Percentiles rank a stretch among this genome's conserved stretches.
Evolutionary conservation across 2,888 invertebrate genomes (phyloP).

Genomic region (Gnatocerus cornutus): DNA sequence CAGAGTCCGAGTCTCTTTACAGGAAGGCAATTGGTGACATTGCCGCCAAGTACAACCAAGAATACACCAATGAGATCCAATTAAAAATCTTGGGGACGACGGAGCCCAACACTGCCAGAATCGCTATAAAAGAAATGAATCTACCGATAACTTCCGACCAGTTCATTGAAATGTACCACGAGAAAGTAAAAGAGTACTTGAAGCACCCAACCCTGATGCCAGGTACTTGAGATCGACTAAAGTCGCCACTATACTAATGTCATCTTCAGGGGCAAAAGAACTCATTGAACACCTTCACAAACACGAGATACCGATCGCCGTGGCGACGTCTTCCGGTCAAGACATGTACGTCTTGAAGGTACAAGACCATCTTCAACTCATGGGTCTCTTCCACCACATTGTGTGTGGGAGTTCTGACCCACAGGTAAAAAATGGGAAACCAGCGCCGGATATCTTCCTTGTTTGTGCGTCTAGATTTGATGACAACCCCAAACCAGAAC

Average conservation of each 20-base stretch:
- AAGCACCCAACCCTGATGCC: slow-evolving; percentile 2
- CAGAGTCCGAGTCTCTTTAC: slow-evolving; percentile 89
- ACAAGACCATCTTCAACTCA: slow-evolving; percentile 71
- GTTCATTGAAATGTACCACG: background rate
- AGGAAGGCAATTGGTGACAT: slow-evolving; percentile 82
- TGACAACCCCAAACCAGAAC: slow-evolving; percentile 58
- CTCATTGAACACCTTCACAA: slow-evolving; percentile 77
- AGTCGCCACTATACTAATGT: background rate
- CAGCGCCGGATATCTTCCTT: slow-evolving; percentile 81
- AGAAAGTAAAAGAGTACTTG: background rate
- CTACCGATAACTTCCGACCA: background rate
- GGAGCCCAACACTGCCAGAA: slow-evolving; percentile 2
- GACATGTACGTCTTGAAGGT: slow-evolving; percentile 75
- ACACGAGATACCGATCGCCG: slow-evolving; percentile 78
- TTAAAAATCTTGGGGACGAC: slow-evolving; percentile 15
- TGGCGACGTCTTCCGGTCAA: slow-evolving; percentile 80
- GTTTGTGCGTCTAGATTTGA: slow-evolving; percentile 77
- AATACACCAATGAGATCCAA: slow-evolving; percentile 51
- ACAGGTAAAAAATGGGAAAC: slow-evolving; percentile 81
- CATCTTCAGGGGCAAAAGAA: slow-evolving; percentile 64
- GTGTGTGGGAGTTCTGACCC: slow-evolving; percentile 79
- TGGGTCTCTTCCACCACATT: slow-evolving; percentile 74
- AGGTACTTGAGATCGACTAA: background rate
- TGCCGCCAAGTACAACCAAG: slow-evolving; percentile 81
- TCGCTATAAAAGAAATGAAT: slow-evolving; percentile 1